phyloP scores from a whole-genome alignment of 2,113 vertebrate species.

The Rhynchopsitta pachyrhyncha region DNA sequence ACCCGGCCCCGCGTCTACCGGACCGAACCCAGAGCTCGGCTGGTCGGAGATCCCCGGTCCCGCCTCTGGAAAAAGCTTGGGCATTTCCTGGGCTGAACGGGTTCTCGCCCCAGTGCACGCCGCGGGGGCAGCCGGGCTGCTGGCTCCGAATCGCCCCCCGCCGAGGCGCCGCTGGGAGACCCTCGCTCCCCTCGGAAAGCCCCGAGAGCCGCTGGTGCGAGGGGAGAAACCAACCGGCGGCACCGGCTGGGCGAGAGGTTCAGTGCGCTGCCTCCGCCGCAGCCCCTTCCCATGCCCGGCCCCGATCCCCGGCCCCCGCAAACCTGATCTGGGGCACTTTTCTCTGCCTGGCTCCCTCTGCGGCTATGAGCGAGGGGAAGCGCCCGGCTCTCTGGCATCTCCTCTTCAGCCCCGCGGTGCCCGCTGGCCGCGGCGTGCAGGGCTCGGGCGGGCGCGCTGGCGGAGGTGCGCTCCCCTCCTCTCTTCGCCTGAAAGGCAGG shows the following conservation, averaged over 20 bases:
- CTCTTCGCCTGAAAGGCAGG: slow-evolving; percentile 16
- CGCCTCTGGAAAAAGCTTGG: neutral
- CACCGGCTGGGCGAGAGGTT: neutral
- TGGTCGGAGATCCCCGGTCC: neutral
- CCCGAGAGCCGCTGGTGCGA: neutral
- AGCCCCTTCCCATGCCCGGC: neutral
- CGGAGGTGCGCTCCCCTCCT: slow-evolving; percentile 14
- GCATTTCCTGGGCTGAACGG: neutral
- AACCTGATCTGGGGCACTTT: slow-evolving; percentile 58
- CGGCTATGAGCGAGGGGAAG: neutral
- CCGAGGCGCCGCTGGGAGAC: neutral
- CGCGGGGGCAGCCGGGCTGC: neutral
- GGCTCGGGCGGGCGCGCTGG: neutral
- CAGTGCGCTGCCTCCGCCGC: neutral
- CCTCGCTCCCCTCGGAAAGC: neutral
- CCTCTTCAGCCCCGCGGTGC: slow-evolving; percentile 15
- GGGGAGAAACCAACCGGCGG: neutral
- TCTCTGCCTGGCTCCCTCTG: slow-evolving; percentile 1
- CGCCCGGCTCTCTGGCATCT: neutral
- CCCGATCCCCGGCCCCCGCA: slow-evolving; percentile 1
- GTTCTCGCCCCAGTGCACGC: neutral
- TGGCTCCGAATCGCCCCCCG: neutral
- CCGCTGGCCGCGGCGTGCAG: neutral
- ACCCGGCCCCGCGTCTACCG: neutral
- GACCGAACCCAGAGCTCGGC: neutral